These are phyloP conservation scores for Thunnus albacares DNA, from an alignment of 2,797 vertebrate species.

Conservation along the genomic window DNA sequence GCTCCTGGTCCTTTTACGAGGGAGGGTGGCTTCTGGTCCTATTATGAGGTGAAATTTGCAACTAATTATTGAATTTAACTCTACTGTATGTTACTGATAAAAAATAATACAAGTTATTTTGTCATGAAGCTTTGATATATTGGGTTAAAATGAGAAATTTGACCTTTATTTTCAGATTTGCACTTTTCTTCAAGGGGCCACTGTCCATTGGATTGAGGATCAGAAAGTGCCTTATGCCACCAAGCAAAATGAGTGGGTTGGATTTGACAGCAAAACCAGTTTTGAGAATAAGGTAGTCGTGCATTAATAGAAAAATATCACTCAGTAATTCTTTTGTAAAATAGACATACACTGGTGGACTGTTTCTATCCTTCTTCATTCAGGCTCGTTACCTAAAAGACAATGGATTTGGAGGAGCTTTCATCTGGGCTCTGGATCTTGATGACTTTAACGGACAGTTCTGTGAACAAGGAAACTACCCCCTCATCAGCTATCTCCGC, in stretches of 20 bases:
- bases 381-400: conserved; percentile 81
- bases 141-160: not conserved
- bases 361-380: conserved; percentile 34
- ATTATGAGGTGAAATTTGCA: conserved; percentile 85
- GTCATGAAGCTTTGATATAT: not conserved
- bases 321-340: not conserved
- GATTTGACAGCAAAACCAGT: conserved; percentile 88
- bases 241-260: conserved; percentile 86
- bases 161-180: conserved; percentile 84
- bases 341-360: not conserved
- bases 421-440: conserved; percentile 84
- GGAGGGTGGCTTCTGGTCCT: conserved; percentile 88
- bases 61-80: not conserved
- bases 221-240: conserved; percentile 88
- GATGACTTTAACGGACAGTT: conserved; percentile 85
- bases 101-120: not conserved
- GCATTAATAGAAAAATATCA: conserved; percentile 1
- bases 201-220: conserved; percentile 77
- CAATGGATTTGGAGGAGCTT: conserved; percentile 82
- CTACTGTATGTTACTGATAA: not conserved
- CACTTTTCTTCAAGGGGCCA: conserved; percentile 79
- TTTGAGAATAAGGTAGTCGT: conserved; percentile 85
- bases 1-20: conserved; percentile 83
- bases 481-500: conserved; percentile 75
- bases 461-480: conserved; percentile 77